These are phyloP conservation scores for Nothocercus julius DNA, from an alignment of 2,113 vertebrate genomes.

Conservation along the genomic window DNA sequence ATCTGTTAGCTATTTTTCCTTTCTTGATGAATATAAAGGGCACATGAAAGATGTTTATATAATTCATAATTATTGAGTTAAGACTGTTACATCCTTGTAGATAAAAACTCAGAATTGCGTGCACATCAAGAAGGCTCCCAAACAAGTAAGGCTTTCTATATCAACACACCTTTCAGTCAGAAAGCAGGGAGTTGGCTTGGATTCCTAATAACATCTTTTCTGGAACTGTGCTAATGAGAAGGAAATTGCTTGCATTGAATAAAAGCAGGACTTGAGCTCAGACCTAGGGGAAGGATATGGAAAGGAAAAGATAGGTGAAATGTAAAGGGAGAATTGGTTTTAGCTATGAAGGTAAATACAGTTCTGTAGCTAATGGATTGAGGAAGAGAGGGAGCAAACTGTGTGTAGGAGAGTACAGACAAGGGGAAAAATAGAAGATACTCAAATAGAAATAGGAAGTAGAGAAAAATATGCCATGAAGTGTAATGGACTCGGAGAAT, in stretches of 20 bases:
- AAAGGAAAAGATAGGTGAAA: not conserved
- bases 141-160: not conserved
- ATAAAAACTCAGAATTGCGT: not conserved
- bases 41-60: not conserved
- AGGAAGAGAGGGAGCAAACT: not conserved
- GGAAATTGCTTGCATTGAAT: not conserved
- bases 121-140: fast-evolving
- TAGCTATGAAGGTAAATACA: not conserved
- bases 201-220: not conserved
- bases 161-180: not conserved
- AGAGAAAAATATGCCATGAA: not conserved
- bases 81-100: not conserved
- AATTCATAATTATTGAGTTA: not conserved
- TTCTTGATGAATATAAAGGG: not conserved
- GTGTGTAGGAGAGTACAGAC: not conserved
- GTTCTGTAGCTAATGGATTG: not conserved
- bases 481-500: not conserved
- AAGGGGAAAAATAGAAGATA: not conserved
- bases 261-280: not conserved
- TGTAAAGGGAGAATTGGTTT: not conserved
- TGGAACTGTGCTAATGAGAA: not conserved
- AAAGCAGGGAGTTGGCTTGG: not conserved
- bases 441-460: not conserved
- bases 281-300: not conserved
- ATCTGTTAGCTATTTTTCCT: not conserved